Evolutionary conservation across 2,113 vertebrate species (phyloP), one percentile per base, ranked within the genome.

Genomic region (Muntiacus muntjak): DNA sequence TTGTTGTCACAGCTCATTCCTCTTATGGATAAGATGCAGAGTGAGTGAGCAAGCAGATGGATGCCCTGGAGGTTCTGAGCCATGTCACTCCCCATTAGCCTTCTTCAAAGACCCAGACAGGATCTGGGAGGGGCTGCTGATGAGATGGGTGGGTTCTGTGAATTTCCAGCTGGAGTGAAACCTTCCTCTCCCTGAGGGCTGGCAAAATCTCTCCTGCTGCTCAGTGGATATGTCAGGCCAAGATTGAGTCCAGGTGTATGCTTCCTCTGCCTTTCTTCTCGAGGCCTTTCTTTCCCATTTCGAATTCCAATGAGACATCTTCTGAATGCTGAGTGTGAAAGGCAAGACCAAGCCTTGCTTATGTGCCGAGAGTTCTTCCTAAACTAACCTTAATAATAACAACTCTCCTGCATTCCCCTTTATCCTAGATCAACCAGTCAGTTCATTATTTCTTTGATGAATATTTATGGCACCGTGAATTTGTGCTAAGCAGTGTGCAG

Each of bases 31-130:
- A 9, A 89, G 98, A 96, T 8, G 36, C 3, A 60, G 95, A 98
- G 76, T 36, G 96, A 98, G 94, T 40, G 96, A 95, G 92, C 94
- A 88, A 97, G 98, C 98, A 99, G 98, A 98, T 94, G 98, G 97
- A 84, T 9, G 94, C 98, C 98, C 98, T 50, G 28, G 78, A 98
- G 98, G 97, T 30, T 85, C 97, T 5, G 78, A 1, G 64, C 1
- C 96, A 60, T 97, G 98, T 98, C 98, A 36, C 97, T 98, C 97
- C 92, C 96, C 64, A 55, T 98, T 95, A 98, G 84, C 78, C 9
- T 2, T 55, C 9, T 26, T 36, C 0, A 89, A 60, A 81, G 97
- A 82, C 33, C 17, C 47, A 10, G 0, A 4, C 55, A 9, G 57
- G 28, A 67, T 54, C 57, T 12, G 0, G 54, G 79, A 91, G 94